These are phyloP conservation scores for Saimiri boliviensis DNA, from an alignment of 2,113 vertebrate species.

Conservation along the genomic window DNA sequence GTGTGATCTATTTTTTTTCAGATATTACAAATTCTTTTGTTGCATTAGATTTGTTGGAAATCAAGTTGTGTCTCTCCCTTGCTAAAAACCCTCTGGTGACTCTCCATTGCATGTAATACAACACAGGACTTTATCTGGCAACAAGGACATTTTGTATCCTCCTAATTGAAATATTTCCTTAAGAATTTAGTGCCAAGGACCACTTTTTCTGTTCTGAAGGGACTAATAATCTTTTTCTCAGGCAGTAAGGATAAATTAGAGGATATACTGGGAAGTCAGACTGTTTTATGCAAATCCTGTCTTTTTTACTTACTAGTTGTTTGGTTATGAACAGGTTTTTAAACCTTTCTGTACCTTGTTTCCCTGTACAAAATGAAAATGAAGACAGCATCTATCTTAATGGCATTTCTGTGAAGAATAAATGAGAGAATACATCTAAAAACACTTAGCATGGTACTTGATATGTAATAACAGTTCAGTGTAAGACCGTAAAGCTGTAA, in stretches of 20 bases:
- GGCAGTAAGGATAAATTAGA: not conserved
- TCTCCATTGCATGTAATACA: not conserved
- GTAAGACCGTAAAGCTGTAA: not conserved
- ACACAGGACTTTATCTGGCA: not conserved
- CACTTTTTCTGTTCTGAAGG: not conserved
- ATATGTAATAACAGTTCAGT: not conserved
- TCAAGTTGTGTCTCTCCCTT: not conserved
- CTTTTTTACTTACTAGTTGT: not conserved
- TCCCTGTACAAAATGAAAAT: not conserved
- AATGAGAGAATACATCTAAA: not conserved
- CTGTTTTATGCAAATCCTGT: not conserved
- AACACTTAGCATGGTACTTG: not conserved
- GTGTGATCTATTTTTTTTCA: not conserved
- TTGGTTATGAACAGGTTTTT: not conserved
- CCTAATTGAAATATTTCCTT: not conserved
- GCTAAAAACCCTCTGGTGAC: not conserved
- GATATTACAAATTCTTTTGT: not conserved
- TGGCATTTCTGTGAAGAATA: not conserved
- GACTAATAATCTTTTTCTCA: not conserved
- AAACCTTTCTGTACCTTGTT: not conserved
- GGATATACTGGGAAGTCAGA: not conserved
- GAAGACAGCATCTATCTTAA: not conserved
- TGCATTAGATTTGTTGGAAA: not conserved
- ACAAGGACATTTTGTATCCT: not conserved
- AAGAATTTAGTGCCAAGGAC: not conserved